phyloP scores from a whole-genome alignment of 2,888 invertebrate genomes.

The Tinea semifulvella region DNA sequence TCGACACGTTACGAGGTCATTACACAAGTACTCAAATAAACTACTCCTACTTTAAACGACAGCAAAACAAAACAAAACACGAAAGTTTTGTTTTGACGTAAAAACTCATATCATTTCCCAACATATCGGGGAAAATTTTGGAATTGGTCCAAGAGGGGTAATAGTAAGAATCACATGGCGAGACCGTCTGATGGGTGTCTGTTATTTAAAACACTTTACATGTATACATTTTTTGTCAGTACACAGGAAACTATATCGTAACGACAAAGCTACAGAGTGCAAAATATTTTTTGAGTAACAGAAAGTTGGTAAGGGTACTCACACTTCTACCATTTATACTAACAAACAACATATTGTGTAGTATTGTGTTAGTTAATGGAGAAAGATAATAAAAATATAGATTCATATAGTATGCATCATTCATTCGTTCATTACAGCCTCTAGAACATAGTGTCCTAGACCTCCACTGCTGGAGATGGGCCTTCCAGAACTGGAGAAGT shows the following conservation, averaged over 20 bases:
- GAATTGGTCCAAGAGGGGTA: slow-evolving; percentile 9
- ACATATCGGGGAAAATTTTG: slow-evolving; percentile 1
- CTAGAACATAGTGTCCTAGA: too few relatives aligned
- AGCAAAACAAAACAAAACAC: slow-evolving; percentile 1
- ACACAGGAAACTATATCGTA: background rate
- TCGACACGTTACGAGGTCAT: background rate
- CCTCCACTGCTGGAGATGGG: too few relatives aligned
- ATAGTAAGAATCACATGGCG: slow-evolving; percentile 10
- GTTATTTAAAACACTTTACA: slow-evolving; percentile 7
- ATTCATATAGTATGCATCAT: too few relatives aligned
- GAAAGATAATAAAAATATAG: background rate
- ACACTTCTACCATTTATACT: background rate
- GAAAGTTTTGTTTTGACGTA: slow-evolving; percentile 9
- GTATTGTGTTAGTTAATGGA: background rate
- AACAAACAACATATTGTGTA: slow-evolving; percentile 2
- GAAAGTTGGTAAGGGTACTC: background rate
- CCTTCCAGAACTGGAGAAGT: too few relatives aligned
- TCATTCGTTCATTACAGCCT: too few relatives aligned
- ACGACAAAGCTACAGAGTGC: background rate
- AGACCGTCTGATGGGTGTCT: slow-evolving; percentile 5
- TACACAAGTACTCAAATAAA: background rate
- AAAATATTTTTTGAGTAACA: background rate
- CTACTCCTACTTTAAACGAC: background rate
- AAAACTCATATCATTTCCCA: slow-evolving; percentile 9
- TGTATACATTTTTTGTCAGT: slow-evolving; percentile 7